These are phyloP conservation scores for Scomber scombrus DNA, from an alignment of 2,113 vertebrate species.

Conservation along the genomic window DNA sequence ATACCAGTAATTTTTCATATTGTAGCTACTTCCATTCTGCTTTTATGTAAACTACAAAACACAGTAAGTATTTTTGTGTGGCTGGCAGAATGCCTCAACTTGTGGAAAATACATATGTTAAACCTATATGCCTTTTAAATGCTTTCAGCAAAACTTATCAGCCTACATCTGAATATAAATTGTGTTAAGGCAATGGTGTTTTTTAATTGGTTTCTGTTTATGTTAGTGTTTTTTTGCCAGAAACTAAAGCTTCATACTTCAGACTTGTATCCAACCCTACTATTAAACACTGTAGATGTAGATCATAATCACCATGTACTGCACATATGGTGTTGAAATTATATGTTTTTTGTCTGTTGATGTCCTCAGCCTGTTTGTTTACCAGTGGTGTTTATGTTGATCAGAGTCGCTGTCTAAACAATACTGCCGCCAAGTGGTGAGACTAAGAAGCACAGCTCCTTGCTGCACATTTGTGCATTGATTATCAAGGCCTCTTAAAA, in stretches of 20 bases:
- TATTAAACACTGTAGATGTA: background rate
- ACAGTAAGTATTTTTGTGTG: background rate
- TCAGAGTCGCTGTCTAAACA: background rate
- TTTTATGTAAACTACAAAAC: background rate
- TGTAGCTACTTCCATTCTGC: no score
- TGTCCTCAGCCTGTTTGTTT: slow-evolving; percentile 44
- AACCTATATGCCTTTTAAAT: no score
- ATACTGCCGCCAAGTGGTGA: slow-evolving; percentile 62
- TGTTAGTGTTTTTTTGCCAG: background rate
- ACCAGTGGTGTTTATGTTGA: slow-evolving; percentile 7
- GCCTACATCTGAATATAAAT: no score
- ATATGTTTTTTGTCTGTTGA: slow-evolving; percentile 25
- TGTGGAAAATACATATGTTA: background rate
- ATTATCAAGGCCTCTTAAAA: background rate
- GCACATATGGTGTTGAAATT: background rate
- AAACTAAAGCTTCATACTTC: background rate
- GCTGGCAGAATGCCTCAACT: background rate
- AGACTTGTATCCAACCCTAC: background rate
- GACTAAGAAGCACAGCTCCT: background rate
- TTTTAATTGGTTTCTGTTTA: no score
- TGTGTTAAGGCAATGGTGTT: no score
- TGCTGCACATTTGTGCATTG: background rate
- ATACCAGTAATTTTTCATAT: no score
- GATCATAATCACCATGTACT: slow-evolving; percentile 8
- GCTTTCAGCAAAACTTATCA: no score